Evolutionary conservation across 2,797 vertebrate genomes (phyloP).

Genomic region (Macropus fuliginosus): DNA sequence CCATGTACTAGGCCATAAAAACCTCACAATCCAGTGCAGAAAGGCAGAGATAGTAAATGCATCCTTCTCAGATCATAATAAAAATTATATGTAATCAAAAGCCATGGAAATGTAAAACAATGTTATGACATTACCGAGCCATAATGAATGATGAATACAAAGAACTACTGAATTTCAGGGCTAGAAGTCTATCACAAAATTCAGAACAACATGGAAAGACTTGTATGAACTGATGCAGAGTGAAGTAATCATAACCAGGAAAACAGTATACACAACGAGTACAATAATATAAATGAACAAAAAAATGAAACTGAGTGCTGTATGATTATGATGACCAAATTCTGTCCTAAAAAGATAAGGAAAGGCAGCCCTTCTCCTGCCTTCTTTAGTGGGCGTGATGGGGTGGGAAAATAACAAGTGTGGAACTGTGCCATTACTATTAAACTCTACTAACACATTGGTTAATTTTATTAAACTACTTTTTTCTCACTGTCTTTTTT

Average conservation of each 20-base stretch:
- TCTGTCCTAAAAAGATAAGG: background rate
- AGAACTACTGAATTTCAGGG: background rate
- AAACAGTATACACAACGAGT: background rate
- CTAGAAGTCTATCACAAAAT: background rate
- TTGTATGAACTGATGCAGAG: background rate
- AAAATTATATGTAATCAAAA: too few species aligned
- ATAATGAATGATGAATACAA: background rate
- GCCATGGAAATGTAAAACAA: too few species aligned
- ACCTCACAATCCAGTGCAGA: too few species aligned
- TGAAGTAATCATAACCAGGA: background rate
- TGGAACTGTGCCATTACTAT: too few species aligned
- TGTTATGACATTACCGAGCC: background rate
- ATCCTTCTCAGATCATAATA: too few species aligned
- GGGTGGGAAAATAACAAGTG: background rate
- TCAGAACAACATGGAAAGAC: background rate
- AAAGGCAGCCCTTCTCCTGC: background rate
- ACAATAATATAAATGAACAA: background rate
- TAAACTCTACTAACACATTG: background rate
- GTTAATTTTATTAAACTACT: background rate
- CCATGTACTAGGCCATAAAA: too few species aligned
- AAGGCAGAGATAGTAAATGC: too few species aligned
- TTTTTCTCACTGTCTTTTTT: background rate
- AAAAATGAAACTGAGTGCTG: background rate
- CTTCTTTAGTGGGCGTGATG: background rate
- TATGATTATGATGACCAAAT: background rate